Base-by-base conservation (phyloP, 2,113 vertebrate genomes). In the Tamias sibiricus region DNA sequence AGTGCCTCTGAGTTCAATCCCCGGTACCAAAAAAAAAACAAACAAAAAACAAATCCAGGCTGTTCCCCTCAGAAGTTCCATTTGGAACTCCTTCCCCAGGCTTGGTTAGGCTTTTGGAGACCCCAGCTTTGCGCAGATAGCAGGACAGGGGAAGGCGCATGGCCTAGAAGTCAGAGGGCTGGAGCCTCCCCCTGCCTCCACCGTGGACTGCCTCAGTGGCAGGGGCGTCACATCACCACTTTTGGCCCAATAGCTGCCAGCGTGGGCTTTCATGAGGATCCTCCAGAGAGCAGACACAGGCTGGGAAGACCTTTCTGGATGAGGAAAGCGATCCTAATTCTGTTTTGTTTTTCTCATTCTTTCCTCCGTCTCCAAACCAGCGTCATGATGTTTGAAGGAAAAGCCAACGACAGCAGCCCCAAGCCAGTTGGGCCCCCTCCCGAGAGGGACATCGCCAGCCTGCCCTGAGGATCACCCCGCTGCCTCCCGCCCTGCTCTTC, bases 341-440 rank as follows among this genome's bases (percentile, higher is more conserved):
- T 90, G 59, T 57, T 24, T 57, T 71, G 20, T 26, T 19, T 32
- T 44, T 68, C 4, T 87, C 28, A 77, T 16, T 35, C 6, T 24
- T 83, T 96, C 52, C 90, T 90, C 96, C 37, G 5, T 69, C 49
- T 91, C 90, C 37, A 95, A 97, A 97, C 90, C 98, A 99, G 99
- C 95, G 99, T 99, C 97, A 99, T 99, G 99, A 98, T 99, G 98
- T 99, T 99, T 96, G 99, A 99, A 99, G 99, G 99, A 98, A 99
- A 99, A 99, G 99, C 99, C 97, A 99, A 98, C 0, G 99, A 99
- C 85, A 96, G 95, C 88, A 98, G 97, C 97, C 98, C 97, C 93
- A 99, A 99, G 97, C 99, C 99, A 1, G 98, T 89, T 0, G 99
- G 99, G 4, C 99, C 99, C 0, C 99, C 99, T 97, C 99, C 99